A percentile compares a stretch with the other conserved stretches of the same genome.
These are phyloP conservation scores for Leptobrachium ailaonicum DNA, from an alignment of 2,113 vertebrate species.

Conservation along the genomic window DNA sequence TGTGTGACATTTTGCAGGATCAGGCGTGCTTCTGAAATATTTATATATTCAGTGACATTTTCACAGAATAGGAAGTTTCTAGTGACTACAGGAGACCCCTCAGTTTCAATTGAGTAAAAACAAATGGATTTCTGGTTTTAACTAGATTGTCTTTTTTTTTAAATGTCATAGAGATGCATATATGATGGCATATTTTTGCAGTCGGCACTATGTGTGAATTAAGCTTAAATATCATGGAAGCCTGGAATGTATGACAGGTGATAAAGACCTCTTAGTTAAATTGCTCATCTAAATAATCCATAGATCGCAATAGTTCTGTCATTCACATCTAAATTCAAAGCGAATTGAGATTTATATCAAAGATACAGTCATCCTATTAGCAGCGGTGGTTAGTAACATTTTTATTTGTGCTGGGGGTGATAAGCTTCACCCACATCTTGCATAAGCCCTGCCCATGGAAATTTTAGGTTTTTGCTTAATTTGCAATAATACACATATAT, in stretches of 20 bases:
- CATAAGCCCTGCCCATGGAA: no score
- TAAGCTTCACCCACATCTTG: no score
- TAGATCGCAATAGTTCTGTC: no score
- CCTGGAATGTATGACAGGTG: background rate
- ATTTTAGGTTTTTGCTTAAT: no score
- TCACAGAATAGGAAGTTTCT: background rate
- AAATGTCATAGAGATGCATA: slow-evolving; percentile 14
- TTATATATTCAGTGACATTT: background rate
- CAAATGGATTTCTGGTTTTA: background rate
- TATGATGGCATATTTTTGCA: slow-evolving; percentile 1
- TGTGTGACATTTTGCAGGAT: background rate
- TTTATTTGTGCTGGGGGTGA: no score
- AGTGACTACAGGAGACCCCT: background rate
- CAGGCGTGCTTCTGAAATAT: background rate
- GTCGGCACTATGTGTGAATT: background rate
- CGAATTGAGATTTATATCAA: no score
- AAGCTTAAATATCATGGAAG: slow-evolving; percentile 6
- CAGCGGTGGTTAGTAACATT: no score
- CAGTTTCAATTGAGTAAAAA: background rate
- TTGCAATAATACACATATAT: no score
- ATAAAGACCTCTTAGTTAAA: background rate
- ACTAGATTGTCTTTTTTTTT: slow-evolving; percentile 8
- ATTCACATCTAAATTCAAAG: no score
- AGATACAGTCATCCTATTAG: no score
- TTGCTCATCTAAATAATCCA: no score